Conservation (phyloP, 2,113 vertebrate species). For the Seriola quinqueradiata region DNA sequence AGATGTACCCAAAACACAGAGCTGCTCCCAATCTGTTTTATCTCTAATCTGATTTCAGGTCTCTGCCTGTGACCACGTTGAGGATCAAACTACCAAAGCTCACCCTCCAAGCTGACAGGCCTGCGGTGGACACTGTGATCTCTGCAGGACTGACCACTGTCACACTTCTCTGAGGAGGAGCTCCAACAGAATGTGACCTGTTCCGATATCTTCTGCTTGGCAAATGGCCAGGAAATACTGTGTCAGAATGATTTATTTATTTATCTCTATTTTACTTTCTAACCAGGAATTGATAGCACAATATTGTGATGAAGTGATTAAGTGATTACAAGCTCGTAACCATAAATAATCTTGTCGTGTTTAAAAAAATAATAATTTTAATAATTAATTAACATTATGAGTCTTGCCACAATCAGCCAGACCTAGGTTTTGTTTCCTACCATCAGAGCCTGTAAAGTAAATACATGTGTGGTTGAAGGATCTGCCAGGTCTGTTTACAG, state of each 20-base stretch:
- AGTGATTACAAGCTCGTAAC: no score
- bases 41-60: slow-evolving; percentile 39
- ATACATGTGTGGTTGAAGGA: not conserved
- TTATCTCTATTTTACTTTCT: no score
- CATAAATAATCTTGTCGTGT: no score
- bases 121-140: slow-evolving; percentile 35
- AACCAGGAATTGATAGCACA: no score
- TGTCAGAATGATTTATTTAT: not conserved
- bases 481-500: slow-evolving; percentile 19
- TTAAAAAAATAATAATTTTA: no score
- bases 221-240: not conserved
- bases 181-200: slow-evolving; percentile 16
- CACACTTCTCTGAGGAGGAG: slow-evolving; percentile 6
- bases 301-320: no score
- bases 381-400: no score
- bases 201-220: not conserved
- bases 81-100: slow-evolving; percentile 44
- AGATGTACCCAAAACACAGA: slow-evolving; percentile 4
- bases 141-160: slow-evolving; percentile 17
- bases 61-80: slow-evolving; percentile 34
- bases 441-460: not conserved
- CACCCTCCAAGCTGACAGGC: slow-evolving; percentile 9
- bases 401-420: not conserved
- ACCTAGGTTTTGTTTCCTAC: not conserved
- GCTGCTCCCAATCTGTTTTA: slow-evolving; percentile 24